A percentile compares a stretch with the other conserved stretches of the same genome.
Evolutionary conservation across 1,140 invertebrate genomes (phyloP).

Genomic region (Brachionus rotundiformis): DNA sequence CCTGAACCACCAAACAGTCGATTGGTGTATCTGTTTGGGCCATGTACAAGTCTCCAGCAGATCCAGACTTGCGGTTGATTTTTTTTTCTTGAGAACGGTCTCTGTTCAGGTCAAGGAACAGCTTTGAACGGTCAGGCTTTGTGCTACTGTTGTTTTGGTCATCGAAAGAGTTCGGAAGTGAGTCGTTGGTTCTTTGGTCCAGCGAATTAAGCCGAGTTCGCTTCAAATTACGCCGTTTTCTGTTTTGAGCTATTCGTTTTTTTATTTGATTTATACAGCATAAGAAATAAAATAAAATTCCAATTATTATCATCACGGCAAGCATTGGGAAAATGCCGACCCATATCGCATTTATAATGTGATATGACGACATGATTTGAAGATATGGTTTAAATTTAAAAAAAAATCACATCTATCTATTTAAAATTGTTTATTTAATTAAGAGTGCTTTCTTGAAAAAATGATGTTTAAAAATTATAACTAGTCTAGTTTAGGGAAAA

Average conservation of each 20-base stretch:
- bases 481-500: neutral
- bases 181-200: neutral
- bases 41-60: conserved; percentile 15
- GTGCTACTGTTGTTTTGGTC: neutral
- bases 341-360: conserved; percentile 49
- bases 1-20: neutral
- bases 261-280: conserved; percentile 51
- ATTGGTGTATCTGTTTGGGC: conserved; percentile 10
- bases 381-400: neutral
- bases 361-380: conserved; percentile 51
- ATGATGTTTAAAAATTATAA: neutral
- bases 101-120: neutral
- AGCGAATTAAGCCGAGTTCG: neutral
- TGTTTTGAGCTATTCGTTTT: neutral
- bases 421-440: neutral
- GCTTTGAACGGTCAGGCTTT: conserved; percentile 6
- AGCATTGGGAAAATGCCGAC: conserved; percentile 50
- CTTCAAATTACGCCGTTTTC: neutral
- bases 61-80: neutral
- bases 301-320: conserved; percentile 27
- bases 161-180: neutral
- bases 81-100: neutral
- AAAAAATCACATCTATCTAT: neutral
- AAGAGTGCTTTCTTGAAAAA: no score
- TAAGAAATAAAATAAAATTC: conserved; percentile 36